phyloP scores from a whole-genome alignment of 2,797 vertebrate genomes.

The Micromesistius poutassou region DNA sequence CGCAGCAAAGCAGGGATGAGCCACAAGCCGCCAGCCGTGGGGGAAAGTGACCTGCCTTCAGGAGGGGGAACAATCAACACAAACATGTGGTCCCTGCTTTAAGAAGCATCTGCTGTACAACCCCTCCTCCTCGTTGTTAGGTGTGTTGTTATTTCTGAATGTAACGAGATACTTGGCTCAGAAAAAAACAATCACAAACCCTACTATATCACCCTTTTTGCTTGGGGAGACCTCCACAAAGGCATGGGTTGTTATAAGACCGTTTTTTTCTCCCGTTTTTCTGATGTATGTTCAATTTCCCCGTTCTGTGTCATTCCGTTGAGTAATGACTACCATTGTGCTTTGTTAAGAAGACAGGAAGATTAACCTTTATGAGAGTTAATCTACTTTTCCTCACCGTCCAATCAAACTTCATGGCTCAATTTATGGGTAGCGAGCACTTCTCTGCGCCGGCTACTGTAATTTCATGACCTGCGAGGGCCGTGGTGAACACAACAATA shows the following conservation, averaged over 20 bases:
- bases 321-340: constrained; percentile 8
- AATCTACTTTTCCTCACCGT: constrained; percentile 40
- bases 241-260: neutral
- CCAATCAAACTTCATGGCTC: constrained; percentile 57
- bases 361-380: constrained; percentile 47
- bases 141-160: neutral
- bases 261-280: neutral
- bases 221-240: neutral
- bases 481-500: constrained; percentile 52
- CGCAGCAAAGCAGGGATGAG: neutral
- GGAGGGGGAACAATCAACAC: neutral
- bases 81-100: neutral
- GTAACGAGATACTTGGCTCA: neutral
- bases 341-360: constrained; percentile 24
- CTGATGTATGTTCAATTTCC: constrained; percentile 6
- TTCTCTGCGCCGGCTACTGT: constrained; percentile 47
- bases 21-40: neutral
- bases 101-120: neutral
- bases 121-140: neutral
- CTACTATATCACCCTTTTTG: neutral
- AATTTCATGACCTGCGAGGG: constrained; percentile 57
- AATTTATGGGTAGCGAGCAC: constrained; percentile 41
- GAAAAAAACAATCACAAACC: neutral
- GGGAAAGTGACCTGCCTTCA: neutral
- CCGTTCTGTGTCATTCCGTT: neutral